A percentile compares a stretch with the other conserved stretches of the same genome.
phyloP scores from a whole-genome alignment of 2,797 vertebrate species.

The Potorous gilbertii region DNA sequence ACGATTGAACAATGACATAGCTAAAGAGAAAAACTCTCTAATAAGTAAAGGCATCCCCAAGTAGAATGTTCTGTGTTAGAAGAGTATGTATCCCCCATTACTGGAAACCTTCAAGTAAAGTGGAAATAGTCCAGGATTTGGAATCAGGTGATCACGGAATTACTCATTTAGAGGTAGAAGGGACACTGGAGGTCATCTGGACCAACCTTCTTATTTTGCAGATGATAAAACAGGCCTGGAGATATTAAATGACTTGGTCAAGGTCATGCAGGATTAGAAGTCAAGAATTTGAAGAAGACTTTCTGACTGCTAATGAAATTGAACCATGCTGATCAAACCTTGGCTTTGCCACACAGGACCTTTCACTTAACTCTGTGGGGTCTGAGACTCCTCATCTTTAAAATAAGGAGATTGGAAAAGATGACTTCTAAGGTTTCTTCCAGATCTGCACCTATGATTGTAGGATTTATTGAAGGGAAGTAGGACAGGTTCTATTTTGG shows the following conservation, averaged over 20 bases:
- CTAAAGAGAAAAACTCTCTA: background rate
- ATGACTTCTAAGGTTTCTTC: background rate
- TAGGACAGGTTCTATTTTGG: background rate
- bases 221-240: background rate
- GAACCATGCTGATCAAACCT: background rate
- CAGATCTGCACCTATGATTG: background rate
- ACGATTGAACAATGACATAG: too few relatives aligned
- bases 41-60: background rate
- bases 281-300: background rate
- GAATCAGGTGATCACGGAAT: background rate
- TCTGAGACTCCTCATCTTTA: background rate
- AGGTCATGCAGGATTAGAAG: background rate
- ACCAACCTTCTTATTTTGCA: background rate
- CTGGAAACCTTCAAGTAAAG: background rate
- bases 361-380: background rate
- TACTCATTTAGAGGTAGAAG: background rate
- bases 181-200: background rate
- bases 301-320: background rate
- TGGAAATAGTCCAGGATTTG: background rate
- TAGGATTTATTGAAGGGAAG: background rate
- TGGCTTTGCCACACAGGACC: background rate
- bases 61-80: background rate
- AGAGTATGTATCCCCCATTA: background rate
- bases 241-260: background rate
- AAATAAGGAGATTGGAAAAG: background rate